Evolutionary conservation across 2,888 invertebrate species (phyloP).

Genomic region (Hymenopus coronatus): DNA sequence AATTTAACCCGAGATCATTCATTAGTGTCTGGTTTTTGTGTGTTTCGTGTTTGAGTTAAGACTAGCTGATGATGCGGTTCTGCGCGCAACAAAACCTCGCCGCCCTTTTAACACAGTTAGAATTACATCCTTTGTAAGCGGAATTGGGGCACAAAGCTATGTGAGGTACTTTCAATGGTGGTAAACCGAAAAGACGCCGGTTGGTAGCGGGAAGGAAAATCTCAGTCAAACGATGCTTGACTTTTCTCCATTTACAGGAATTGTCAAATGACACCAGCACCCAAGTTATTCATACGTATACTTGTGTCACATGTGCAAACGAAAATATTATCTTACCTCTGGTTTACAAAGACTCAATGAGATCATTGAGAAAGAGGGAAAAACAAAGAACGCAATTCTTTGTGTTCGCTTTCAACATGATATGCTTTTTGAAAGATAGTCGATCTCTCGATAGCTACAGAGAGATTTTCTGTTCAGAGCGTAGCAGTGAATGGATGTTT

Average conservation of each 20-base stretch:
- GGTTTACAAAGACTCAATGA: neutral
- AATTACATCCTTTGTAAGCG: conserved; percentile 14
- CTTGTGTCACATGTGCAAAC: neutral
- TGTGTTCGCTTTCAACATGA: neutral
- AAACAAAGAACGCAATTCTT: neutral
- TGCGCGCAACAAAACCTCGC: neutral
- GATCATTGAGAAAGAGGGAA: neutral
- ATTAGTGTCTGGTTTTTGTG: conserved; percentile 19
- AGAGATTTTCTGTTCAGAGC: neutral
- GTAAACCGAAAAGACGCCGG: conserved; percentile 5
- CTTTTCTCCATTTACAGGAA: neutral
- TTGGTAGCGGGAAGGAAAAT: neutral
- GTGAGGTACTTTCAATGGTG: neutral
- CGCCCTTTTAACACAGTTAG: conserved; percentile 11
- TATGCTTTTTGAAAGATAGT: neutral
- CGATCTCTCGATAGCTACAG: neutral
- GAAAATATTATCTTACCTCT: neutral
- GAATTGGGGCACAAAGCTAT: neutral
- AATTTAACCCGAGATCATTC: conserved; percentile 18
- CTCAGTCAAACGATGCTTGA: neutral
- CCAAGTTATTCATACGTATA: neutral
- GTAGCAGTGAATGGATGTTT: too few relatives aligned
- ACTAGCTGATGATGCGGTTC: neutral
- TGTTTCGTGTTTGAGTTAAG: conserved; percentile 6
- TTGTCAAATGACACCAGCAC: neutral